A percentile compares a stretch with the other conserved stretches of the same genome.
These are phyloP conservation scores for Papilio aristodemus DNA, from an alignment of 1,140 invertebrate genomes.

Conservation along the genomic window DNA sequence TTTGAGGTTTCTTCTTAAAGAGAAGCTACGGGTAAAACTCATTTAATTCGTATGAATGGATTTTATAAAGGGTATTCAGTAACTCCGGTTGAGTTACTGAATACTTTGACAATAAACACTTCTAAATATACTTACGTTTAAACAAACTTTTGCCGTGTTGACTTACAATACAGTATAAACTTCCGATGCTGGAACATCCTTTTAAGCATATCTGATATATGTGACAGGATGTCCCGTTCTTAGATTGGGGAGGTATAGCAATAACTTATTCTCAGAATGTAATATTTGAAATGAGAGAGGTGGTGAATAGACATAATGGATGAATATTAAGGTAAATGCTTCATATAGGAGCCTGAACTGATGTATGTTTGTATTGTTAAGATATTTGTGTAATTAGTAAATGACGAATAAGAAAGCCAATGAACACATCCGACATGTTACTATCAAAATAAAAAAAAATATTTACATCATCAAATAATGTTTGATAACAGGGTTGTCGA, in stretches of 20 bases:
- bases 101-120: background rate
- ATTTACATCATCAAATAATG: background rate
- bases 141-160: too few species aligned
- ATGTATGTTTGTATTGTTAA: too few species aligned
- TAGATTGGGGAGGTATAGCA: background rate
- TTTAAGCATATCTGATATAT: too few species aligned
- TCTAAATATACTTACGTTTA: too few species aligned
- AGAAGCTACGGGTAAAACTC: constrained; percentile 10
- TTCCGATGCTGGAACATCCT: too few species aligned
- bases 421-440: too few species aligned
- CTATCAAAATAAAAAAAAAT: too few species aligned
- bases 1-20: constrained; percentile 25
- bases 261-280: background rate
- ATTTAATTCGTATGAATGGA: constrained; percentile 12
- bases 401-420: background rate
- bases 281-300: too few species aligned
- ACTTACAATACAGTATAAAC: too few species aligned
- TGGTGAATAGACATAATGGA: too few species aligned
- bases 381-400: too few species aligned
- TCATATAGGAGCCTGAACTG: background rate
- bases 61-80: background rate
- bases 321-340: background rate
- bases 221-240: too few species aligned
- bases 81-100: background rate
- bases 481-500: constrained; percentile 73